These are phyloP conservation scores for Ormyrus rosae DNA, from an alignment of 2,888 invertebrate genomes.

Conservation along the genomic window DNA sequence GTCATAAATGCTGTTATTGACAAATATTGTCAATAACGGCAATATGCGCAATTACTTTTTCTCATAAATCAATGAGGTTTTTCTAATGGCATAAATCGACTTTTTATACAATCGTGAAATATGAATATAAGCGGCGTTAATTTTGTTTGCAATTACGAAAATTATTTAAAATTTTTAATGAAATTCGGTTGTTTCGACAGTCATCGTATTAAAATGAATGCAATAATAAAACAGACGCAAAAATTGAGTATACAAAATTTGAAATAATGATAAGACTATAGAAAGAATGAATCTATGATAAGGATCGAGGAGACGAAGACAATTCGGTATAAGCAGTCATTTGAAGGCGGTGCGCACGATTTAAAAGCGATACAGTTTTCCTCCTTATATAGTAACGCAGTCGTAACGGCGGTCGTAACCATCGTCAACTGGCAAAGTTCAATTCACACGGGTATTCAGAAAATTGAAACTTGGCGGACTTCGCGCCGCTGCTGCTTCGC, in stretches of 20 bases:
- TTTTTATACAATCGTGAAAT: too few species aligned
- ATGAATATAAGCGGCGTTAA: too few species aligned
- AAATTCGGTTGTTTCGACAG: too few species aligned
- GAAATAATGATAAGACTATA: not conserved
- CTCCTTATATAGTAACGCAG: constrained; percentile 10
- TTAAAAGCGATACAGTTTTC: constrained; percentile 21
- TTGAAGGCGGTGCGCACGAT: not conserved
- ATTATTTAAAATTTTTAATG: too few species aligned
- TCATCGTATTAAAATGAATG: too few species aligned
- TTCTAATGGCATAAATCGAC: too few species aligned
- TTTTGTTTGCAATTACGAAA: too few species aligned
- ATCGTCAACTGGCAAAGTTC: constrained; percentile 41
- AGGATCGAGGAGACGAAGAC: not conserved
- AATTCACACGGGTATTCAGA: constrained; percentile 43
- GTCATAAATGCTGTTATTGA: too few species aligned
- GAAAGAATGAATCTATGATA: not conserved
- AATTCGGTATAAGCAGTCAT: not conserved
- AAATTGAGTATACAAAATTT: not conserved
- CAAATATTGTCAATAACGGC: too few species aligned
- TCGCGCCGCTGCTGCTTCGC: not conserved
- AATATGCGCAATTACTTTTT: too few species aligned
- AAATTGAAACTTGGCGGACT: constrained; percentile 52
- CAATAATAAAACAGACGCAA: not conserved
- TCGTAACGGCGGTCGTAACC: constrained; percentile 32
- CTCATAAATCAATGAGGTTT: too few species aligned